phyloP scores from a whole-genome alignment of 2,797 vertebrate genomes.

The Lacerta agilis region DNA sequence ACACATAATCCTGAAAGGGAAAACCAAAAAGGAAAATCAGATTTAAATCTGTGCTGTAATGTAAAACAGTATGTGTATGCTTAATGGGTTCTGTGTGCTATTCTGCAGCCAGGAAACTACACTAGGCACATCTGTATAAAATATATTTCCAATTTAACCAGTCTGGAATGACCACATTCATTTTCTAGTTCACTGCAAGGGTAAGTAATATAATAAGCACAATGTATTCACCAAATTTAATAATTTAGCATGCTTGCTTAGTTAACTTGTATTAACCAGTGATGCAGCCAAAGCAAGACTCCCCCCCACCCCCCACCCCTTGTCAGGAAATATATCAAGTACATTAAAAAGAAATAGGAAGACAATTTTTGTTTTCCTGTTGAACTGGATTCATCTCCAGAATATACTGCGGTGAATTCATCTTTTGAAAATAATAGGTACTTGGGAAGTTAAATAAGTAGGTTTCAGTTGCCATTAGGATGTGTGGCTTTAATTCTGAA shows the following conservation, averaged over 20 bases:
- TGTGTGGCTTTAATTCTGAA: background rate
- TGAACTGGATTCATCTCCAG: constrained; percentile 19
- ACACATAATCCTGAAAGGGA: constrained; percentile 50
- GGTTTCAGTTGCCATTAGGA: background rate
- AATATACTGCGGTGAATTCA: background rate
- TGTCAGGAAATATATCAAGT: constrained; percentile 40
- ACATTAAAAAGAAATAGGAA: constrained; percentile 24
- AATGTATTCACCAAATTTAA: constrained; percentile 71
- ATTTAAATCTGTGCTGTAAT: constrained; percentile 62
- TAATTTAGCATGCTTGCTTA: constrained; percentile 71
- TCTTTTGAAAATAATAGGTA: background rate
- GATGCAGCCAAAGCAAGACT: constrained; percentile 39
- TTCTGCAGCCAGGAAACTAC: constrained; percentile 66
- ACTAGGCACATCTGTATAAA: constrained; percentile 70
- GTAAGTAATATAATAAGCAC: constrained; percentile 76
- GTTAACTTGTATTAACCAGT: constrained; percentile 67
- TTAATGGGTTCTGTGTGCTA: constrained; percentile 63
- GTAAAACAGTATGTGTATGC: constrained; percentile 59
- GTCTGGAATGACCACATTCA: constrained; percentile 72
- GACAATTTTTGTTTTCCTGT: background rate
- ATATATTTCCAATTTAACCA: constrained; percentile 71
- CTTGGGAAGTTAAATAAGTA: background rate
- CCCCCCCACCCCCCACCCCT: constrained; percentile 34
- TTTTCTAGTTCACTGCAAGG: constrained; percentile 79
- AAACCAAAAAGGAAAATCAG: constrained; percentile 59